These are phyloP conservation scores for Bufo gargarizans DNA, from an alignment of 2,113 vertebrate genomes.

Conservation along the genomic window DNA sequence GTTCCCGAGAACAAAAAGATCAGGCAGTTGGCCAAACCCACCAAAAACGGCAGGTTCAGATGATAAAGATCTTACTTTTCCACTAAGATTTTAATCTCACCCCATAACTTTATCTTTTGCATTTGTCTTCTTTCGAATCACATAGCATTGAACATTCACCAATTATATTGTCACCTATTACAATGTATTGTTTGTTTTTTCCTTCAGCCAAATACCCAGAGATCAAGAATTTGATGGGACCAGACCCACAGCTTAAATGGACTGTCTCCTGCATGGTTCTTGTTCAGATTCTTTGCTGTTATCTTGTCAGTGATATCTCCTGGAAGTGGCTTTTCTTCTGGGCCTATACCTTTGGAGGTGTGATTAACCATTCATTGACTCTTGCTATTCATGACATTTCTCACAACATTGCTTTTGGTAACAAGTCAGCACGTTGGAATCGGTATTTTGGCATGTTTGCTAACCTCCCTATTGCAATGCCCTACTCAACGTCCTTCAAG, in stretches of 20 bases:
- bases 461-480: constrained; percentile 90
- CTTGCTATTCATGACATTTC: constrained; percentile 98
- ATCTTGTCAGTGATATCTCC: constrained; percentile 79
- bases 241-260: constrained; percentile 94
- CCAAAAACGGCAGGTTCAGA: too few relatives aligned
- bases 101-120: neutral
- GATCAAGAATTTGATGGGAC: constrained; percentile 94
- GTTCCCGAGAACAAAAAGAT: too few relatives aligned
- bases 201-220: constrained; percentile 90
- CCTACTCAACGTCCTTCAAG: constrained; percentile 95
- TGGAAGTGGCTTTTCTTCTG: constrained; percentile 98
- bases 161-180: neutral
- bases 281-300: constrained; percentile 85
- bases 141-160: neutral
- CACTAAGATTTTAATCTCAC: neutral
- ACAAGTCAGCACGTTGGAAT: constrained; percentile 82
- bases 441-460: constrained; percentile 95
- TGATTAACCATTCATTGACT: constrained; percentile 93
- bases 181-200: neutral
- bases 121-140: neutral
- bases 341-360: constrained; percentile 92
- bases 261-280: constrained; percentile 89
- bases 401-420: constrained; percentile 94
- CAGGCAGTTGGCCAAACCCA: too few relatives aligned
- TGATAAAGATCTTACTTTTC: too few relatives aligned